Conservation (phyloP, 2,797 vertebrate genomes). For the Hozukius guyotensis region DNA sequence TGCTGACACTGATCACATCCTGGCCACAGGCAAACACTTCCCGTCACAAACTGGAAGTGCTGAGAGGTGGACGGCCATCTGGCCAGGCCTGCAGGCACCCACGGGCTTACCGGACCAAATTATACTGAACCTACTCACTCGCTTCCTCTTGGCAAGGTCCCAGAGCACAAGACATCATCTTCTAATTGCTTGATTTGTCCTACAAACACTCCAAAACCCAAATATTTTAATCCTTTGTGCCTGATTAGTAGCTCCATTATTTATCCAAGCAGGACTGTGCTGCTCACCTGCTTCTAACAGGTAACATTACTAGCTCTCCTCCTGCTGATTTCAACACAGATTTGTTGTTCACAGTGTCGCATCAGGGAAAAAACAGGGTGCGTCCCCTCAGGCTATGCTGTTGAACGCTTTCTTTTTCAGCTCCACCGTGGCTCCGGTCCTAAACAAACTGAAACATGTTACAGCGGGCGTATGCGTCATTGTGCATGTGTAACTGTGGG, state of each 20-base stretch:
- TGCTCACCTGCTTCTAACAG: no score
- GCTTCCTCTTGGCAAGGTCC: conserved; percentile 5
- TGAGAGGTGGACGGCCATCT: conserved; percentile 50
- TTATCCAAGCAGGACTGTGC: no score
- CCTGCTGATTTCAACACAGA: no score
- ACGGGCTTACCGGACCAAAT: conserved; percentile 34
- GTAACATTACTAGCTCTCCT: no score
- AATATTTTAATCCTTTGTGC: neutral
- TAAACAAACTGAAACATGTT: no score
- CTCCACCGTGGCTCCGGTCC: no score
- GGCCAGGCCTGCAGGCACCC: conserved; percentile 39
- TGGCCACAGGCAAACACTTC: conserved; percentile 52
- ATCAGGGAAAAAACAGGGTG: no score
- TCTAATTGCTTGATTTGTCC: neutral
- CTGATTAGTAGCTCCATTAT: rapidly evolving
- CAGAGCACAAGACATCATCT: neutral
- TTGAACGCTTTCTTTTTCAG: no score
- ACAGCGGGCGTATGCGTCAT: no score
- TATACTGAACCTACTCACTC: conserved; percentile 14
- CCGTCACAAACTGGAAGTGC: conserved; percentile 38
- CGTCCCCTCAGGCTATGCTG: no score
- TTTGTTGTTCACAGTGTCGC: no score
- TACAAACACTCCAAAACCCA: neutral
- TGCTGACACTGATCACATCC: conserved; percentile 52
- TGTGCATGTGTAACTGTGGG: no score